These are phyloP conservation scores for Ia io DNA, from an alignment of 2,113 vertebrate species.

Conservation along the genomic window DNA sequence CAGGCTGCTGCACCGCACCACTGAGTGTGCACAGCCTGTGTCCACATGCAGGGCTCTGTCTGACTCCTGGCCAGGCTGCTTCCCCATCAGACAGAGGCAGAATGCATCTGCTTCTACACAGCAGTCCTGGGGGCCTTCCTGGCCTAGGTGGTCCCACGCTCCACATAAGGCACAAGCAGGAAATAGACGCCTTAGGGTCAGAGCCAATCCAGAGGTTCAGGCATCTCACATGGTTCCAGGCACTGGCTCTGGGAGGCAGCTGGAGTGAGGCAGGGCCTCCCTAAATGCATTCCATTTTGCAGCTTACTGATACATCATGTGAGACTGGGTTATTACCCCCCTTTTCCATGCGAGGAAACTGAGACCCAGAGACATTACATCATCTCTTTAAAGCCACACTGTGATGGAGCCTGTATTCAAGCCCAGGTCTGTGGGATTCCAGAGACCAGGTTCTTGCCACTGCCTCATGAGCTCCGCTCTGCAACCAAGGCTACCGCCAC, in stretches of 20 bases:
- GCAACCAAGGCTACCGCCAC: not conserved
- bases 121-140: not conserved
- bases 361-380: not conserved
- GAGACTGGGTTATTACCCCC: not conserved
- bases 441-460: not conserved
- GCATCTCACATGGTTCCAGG: not conserved
- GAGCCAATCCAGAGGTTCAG: not conserved
- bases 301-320: not conserved
- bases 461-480: not conserved
- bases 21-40: not conserved
- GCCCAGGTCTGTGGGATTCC: not conserved
- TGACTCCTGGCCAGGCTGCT: not conserved
- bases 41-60: not conserved
- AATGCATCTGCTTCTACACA: not conserved
- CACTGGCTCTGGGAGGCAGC: not conserved
- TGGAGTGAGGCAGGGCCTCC: not conserved
- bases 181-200: not conserved
- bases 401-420: not conserved
- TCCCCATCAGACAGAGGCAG: not conserved
- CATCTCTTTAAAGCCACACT: not conserved
- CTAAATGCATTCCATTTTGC: not conserved
- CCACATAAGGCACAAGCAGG: not conserved
- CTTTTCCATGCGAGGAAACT: not conserved
- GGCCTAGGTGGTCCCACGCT: not conserved
- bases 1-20: not conserved